Percentiles rank a stretch among this genome's conserved stretches.
Conservation (phyloP, 2,888 invertebrate species). For the Ormyrus rosae region DNA sequence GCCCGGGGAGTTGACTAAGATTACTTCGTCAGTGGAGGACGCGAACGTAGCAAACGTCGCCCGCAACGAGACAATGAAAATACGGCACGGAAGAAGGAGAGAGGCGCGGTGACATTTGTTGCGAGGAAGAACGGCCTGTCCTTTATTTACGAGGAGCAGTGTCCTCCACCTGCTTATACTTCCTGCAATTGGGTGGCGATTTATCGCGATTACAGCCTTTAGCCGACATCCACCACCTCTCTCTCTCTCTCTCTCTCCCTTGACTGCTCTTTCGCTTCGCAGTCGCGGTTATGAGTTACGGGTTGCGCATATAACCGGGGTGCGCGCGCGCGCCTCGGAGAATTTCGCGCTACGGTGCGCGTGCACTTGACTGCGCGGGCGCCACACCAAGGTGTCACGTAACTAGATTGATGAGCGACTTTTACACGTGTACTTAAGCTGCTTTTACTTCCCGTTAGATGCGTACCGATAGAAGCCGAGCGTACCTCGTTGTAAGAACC, state of each 20-base stretch:
- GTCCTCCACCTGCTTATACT: slow-evolving; percentile 58
- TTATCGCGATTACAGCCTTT: slow-evolving; percentile 70
- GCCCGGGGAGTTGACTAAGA: slow-evolving; percentile 16
- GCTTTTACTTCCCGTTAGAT: slow-evolving; percentile 8
- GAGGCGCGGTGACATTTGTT: background rate
- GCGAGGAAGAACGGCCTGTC: slow-evolving; percentile 15
- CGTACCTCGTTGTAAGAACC: too few relatives aligned
- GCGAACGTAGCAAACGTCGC: slow-evolving; percentile 18
- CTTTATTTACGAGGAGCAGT: slow-evolving; percentile 67
- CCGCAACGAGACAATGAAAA: slow-evolving; percentile 36
- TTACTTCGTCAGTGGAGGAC: slow-evolving; percentile 36
- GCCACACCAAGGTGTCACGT: slow-evolving; percentile 1
- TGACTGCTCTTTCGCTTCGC: background rate
- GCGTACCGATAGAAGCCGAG: too few relatives aligned
- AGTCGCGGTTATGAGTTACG: background rate
- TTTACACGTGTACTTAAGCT: slow-evolving; percentile 23
- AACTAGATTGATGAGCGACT: slow-evolving; percentile 23
- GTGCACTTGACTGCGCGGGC: background rate
- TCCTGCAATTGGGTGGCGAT: slow-evolving; percentile 66
- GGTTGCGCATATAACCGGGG: background rate
- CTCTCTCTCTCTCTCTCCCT: background rate
- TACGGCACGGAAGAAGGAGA: slow-evolving; percentile 36
- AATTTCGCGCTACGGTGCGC: too few relatives aligned
- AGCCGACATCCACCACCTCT: background rate
- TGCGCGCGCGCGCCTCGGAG: too few relatives aligned